These are phyloP conservation scores for Clarias batrachus DNA, from an alignment of 2,113 vertebrate species.

Conservation along the genomic window DNA sequence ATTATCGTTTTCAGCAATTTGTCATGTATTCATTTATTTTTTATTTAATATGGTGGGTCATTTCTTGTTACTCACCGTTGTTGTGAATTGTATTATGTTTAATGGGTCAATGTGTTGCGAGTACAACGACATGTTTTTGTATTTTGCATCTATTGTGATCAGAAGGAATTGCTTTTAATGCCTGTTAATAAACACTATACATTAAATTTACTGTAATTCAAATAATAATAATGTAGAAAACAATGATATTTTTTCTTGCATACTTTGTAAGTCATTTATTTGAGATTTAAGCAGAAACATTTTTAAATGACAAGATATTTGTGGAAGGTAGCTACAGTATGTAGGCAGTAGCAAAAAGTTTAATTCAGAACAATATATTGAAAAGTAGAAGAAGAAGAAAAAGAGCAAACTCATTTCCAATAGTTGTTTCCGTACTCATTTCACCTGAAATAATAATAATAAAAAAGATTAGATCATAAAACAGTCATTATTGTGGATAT, in stretches of 20 bases:
- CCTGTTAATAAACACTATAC: background rate
- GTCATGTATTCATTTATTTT: no score
- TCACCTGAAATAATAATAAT: conserved; percentile 64
- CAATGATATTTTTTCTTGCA: background rate
- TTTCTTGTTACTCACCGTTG: no score
- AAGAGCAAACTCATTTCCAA: background rate
- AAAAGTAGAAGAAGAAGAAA: background rate
- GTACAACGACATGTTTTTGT: no score
- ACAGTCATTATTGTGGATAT: background rate
- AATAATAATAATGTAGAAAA: background rate
- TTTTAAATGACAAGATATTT: background rate
- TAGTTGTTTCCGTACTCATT: conserved; percentile 56
- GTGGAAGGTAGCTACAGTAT: background rate
- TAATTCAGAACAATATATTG: background rate
- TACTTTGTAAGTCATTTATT: background rate
- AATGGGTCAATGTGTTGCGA: no score
- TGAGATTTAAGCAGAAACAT: background rate
- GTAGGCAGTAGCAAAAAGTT: background rate
- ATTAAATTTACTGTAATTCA: background rate
- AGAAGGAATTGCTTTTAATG: no score
- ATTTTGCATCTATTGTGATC: no score
- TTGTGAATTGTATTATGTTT: no score
- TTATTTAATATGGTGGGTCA: no score
- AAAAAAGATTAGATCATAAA: conserved; percentile 2
- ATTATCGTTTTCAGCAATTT: no score